phyloP scores from a whole-genome alignment of 2,888 invertebrate species.

The Polydrusus cervinus region DNA sequence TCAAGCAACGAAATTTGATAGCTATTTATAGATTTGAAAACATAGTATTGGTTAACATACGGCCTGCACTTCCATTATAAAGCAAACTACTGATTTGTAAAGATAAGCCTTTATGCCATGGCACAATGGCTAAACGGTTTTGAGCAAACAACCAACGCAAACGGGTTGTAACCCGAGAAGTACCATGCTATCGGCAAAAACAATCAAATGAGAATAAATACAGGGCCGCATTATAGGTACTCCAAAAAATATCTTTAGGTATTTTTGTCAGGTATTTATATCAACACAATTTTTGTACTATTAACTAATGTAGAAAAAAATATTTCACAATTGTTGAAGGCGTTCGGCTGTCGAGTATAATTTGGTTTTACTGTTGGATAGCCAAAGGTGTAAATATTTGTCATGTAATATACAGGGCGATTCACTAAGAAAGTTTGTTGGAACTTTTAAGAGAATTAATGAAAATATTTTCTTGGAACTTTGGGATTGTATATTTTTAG shows the following conservation, averaged over 20 bases:
- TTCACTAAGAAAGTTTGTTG: no score
- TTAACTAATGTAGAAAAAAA: no score
- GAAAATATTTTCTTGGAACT: no score
- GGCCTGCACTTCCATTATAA: conserved; percentile 56
- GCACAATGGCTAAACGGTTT: conserved; percentile 52
- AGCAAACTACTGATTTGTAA: conserved; percentile 58
- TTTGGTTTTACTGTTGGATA: no score
- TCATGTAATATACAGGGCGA: no score
- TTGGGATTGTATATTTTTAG: no score
- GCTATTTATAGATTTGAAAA: conserved; percentile 14
- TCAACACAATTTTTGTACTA: no score
- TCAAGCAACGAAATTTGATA: not conserved
- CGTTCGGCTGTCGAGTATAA: no score
- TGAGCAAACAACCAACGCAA: conserved; percentile 56
- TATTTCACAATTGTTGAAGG: no score
- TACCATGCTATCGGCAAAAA: conserved; percentile 60
- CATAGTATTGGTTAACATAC: conserved; percentile 56
- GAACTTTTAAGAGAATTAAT: no score
- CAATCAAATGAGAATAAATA: conserved; percentile 60
- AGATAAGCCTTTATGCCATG: conserved; percentile 55
- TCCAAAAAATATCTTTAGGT: not conserved
- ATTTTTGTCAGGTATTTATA: no score
- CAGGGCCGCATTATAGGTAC: conserved; percentile 25
- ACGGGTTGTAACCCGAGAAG: conserved; percentile 63
- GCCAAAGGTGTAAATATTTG: no score